Evolutionary conservation across 1,140 invertebrate genomes (phyloP), one percentile per base, ranked within the genome.

Genomic region (Neotoxoptera formosana): DNA sequence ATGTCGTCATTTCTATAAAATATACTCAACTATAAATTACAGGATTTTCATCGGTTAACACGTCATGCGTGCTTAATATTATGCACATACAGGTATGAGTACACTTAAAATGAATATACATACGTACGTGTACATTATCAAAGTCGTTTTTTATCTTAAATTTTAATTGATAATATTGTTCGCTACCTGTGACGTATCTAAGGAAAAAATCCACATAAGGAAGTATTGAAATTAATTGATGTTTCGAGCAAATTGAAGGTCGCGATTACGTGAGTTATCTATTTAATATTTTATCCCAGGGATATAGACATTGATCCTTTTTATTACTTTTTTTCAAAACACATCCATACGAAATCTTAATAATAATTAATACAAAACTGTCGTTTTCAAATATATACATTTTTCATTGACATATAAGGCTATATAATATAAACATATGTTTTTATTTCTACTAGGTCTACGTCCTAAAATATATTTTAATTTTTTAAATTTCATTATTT

Each of bases 21-120:
- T 76, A 76, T n/a, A 76, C 30, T n/a, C n/a, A 76, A 76, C n/a
- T n/a, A 76, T 76, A 76, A 76, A 76, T 76, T 76, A n/a, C 60
- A 34, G n/a, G 14, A n/a, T n/a, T 76, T n/a, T 76, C 60, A 76
- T 76, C 60, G n/a, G 60, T 76, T 83, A 21, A 83, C 60, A 81
- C 83, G 83, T 84, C 83, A 84, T 84, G 23, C 83, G 36, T 41
- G 23, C 83, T 41, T 45, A 84, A 36, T 84, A 41, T 41, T 41
- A 45, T 84, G 83, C 11, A 11, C n/a, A 36, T 45, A 67, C 4
- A 67, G 1, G 60, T 76, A 67, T 84, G 21, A 20, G 36, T 11
- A 45, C 9, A 45, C 83, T 41, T 41, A 36, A 83, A 36, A 83
- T 36, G 17, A 36, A 83, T 36, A 34, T 41, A 36, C n/a, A 3